Evolutionary conservation across 2,888 invertebrate genomes (phyloP), one percentile per base, ranked within the genome.

Genomic region (Callimorpha dominula): DNA sequence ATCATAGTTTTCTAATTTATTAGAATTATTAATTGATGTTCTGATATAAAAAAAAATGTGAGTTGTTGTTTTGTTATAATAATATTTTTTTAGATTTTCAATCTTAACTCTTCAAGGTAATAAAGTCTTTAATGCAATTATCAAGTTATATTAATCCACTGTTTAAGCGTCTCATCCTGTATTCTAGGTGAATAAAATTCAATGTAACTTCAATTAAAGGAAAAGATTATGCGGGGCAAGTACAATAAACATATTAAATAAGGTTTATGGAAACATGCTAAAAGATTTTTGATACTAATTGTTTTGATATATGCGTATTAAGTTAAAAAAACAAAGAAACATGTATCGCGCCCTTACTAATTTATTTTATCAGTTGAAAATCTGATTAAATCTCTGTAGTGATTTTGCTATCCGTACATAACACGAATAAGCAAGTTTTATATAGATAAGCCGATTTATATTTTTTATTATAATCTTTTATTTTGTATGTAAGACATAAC

Each of bases 401-500:
- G 4, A 8, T 69, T 76, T 80, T 91, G 91, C 90, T 81, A 85
- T 89, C 94, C 76, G 76, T 95, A 92, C 94, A 82, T 87, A 78
- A 88, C 88, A 87, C 87, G 90, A 90, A 92, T 93, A 92, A 95
- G 93, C 94, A 88, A 92, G 94, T 94, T 94, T 95, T 93, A 94
- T 94, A 94, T 86, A 94, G 95, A 95, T 95, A 95, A 95, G 95
- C 95, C 94, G 95, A 94, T 95, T 95, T 92, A 91, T 92, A 90
- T 92, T 94, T 94, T 95, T 95, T 94, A 93, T 92, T 93, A 91
- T 89, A 84, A 89, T 88, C 91, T 90, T 93, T 92, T 91, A 91
- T 92, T 91, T 89, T 88, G 88, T 90, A 86, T 90, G 87, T 89
- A 89, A 91, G 89, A 89, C 87, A 89, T 90, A 88, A 88, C 85